Base-by-base conservation (phyloP, 2,888 invertebrate genomes). In the Drosophila vallismaia region DNA sequence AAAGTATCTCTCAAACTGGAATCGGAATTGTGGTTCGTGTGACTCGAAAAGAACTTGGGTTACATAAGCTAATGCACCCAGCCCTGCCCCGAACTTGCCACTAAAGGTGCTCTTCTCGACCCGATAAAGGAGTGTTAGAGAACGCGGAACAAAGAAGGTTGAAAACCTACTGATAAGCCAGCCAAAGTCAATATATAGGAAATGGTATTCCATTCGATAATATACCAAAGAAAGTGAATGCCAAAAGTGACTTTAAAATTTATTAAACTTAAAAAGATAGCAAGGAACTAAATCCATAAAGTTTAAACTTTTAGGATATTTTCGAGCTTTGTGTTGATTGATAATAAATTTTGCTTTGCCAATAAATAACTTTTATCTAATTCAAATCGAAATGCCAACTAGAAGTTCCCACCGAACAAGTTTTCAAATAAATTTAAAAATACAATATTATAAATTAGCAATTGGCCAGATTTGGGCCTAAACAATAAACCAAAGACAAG, bases 141-240 rank as follows among this genome's bases (percentile, higher is more conserved):
- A 64, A 63, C 12, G 8, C 44, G 51, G 45, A 63, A 63, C 63
- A 66, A 66, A 63, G 66, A 51, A 63, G 63, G 64, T 14, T 63
- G 8, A 36, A 28, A 48, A 38, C 31, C 19, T 19, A 36, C 10
- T 62, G 60, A 62, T 62, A 62, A 62, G 60, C 46, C 60, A 62
- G 46, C 62, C 46, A 40, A 46, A 40, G 46, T 40, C 38, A 26
- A 60, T 36, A 36, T 36, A 36, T 36, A 36, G 36, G 36, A 36
- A 36, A 36, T 36, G 36, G 36, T 36, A n/a, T n/a, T 36, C 36
- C 33, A 9, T 14, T 19, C 19, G 40, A 36, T 36, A 36, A 36
- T 36, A 36, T 12, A 19, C 19, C 19, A 19, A 1, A 42, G 40
- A 42, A 42, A 42, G 40, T 36, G 36, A 36, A 36, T 36, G n/a